Evolutionary conservation across 1,140 invertebrate species (phyloP).

Genomic region (Lordiphosa mommai): DNA sequence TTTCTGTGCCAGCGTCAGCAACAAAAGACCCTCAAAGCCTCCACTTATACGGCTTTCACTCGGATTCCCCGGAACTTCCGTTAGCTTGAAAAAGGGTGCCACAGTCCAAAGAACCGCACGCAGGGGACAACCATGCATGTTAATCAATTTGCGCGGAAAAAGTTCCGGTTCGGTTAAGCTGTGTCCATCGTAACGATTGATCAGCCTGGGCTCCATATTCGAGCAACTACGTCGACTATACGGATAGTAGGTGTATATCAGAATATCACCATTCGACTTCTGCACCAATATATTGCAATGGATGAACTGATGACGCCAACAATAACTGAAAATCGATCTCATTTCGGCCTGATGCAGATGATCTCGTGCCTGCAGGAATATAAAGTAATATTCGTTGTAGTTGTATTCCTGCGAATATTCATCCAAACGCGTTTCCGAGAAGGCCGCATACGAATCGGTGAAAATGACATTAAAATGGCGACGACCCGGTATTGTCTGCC

Average conservation of each 20-base stretch:
- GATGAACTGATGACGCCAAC: conserved; percentile 61
- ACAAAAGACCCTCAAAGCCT: conserved; percentile 50
- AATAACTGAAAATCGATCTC: conserved; percentile 58
- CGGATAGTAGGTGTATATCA: conserved; percentile 61
- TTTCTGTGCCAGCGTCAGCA: conserved; percentile 35
- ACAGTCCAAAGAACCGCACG: conserved; percentile 42
- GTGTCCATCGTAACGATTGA: conserved; percentile 60
- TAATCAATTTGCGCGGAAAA: conserved; percentile 56
- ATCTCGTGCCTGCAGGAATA: conserved; percentile 64
- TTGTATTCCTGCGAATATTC: conserved; percentile 44
- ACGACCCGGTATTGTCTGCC: conserved; percentile 21
- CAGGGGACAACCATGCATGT: conserved; percentile 53
- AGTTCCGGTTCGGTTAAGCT: conserved; percentile 24
- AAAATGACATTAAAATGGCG: conserved; percentile 59
- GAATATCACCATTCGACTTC: conserved; percentile 51
- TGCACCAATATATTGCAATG: conserved; percentile 69
- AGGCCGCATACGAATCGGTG: conserved; percentile 61
- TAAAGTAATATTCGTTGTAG: conserved; percentile 67
- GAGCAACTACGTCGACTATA: conserved; percentile 29
- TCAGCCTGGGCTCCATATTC: conserved; percentile 34
- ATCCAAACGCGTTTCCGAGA: conserved; percentile 54
- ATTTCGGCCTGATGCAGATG: conserved; percentile 41
- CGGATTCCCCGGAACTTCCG: background rate
- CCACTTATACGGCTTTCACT: background rate
- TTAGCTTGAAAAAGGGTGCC: conserved; percentile 48